A percentile compares a stretch with the other conserved stretches of the same genome.
Evolutionary conservation across 2,888 invertebrate genomes (phyloP).

Genomic region (Cancer borealis): DNA sequence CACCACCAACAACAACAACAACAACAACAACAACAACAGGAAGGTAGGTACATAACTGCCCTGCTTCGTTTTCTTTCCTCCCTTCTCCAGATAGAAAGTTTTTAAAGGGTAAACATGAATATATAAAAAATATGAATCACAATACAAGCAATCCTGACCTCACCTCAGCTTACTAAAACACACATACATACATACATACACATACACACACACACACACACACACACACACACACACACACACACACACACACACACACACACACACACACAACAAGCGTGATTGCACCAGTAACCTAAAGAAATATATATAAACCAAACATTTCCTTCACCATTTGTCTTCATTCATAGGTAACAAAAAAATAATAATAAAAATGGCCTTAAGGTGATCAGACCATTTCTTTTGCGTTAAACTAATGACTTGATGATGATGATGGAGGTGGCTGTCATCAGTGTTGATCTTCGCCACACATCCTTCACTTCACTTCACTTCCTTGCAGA

Average conservation of each 20-base stretch:
- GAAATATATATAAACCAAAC: neutral
- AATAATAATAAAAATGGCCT: too few relatives aligned
- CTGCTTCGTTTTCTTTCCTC: neutral
- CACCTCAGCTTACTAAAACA: neutral
- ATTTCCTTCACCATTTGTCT: neutral
- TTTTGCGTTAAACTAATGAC: neutral
- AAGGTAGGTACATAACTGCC: neutral
- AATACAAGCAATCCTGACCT: neutral
- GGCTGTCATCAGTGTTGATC: neutral
- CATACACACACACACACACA: slow-evolving; percentile 21
- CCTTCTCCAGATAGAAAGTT: neutral
- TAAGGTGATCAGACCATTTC: neutral
- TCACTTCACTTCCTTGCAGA: neutral
- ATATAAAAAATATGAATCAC: neutral
- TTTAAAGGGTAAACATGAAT: slow-evolving; percentile 9
- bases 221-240: slow-evolving; percentile 31
- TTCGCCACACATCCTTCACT: neutral
- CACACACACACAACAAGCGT: neutral
- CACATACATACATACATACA: slow-evolving; percentile 42
- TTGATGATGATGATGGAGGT: too few relatives aligned
- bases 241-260: slow-evolving; percentile 15
- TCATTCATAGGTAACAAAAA: neutral
- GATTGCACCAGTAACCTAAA: neutral
- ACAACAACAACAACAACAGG: too few relatives aligned
- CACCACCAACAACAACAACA: neutral